These are phyloP conservation scores for Sebastes minor DNA, from an alignment of 2,797 vertebrate genomes.

Conservation along the genomic window DNA sequence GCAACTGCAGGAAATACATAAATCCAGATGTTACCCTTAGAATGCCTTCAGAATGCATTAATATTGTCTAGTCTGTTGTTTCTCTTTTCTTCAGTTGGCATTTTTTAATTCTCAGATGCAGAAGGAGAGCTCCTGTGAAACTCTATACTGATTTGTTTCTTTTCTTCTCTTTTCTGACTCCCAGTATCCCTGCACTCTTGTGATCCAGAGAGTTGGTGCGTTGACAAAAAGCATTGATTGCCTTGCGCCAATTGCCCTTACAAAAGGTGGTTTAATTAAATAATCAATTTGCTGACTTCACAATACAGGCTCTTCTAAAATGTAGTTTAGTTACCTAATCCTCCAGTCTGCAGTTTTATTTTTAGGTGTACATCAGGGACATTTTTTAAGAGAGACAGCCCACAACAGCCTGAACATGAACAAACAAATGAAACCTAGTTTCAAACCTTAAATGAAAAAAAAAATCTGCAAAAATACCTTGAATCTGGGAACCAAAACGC, in stretches of 20 bases:
- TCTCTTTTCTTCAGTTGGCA: not conserved
- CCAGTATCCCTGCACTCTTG: not conserved
- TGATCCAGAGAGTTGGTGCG: slow-evolving; percentile 7
- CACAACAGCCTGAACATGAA: not conserved
- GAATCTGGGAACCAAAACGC: not conserved
- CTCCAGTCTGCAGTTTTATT: not conserved
- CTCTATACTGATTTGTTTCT: not conserved
- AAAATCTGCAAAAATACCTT: too few species aligned
- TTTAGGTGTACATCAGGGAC: not conserved
- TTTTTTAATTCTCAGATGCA: not conserved
- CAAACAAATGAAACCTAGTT: not conserved
- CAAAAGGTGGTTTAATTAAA: slow-evolving; percentile 21
- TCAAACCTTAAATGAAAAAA: not conserved
- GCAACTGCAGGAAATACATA: slow-evolving; percentile 82
- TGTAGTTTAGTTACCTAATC: not conserved
- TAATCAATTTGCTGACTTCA: slow-evolving; percentile 2
- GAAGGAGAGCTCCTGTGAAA: not conserved
- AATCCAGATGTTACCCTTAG: not conserved
- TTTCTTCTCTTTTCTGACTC: not conserved
- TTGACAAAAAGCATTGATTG: slow-evolving; percentile 8
- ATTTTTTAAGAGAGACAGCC: not conserved
- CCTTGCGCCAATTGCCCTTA: not conserved
- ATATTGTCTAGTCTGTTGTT: not conserved
- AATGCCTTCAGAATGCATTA: not conserved
- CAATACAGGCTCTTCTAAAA: not conserved